phyloP scores from a whole-genome alignment of 2,797 vertebrate genomes.

The Lutjanus campechanus region DNA sequence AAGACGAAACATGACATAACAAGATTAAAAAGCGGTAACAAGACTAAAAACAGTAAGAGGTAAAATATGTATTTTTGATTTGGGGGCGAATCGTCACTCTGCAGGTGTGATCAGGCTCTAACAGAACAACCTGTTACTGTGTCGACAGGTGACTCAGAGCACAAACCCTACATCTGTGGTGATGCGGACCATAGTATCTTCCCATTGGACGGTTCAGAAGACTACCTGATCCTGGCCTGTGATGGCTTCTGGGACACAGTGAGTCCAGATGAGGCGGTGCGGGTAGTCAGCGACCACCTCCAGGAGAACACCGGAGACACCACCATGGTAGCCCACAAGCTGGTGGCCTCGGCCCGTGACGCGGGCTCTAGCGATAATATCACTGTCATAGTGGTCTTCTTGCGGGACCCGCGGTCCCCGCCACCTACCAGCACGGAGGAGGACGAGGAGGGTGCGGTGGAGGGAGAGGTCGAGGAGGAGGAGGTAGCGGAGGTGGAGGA shows the following conservation, averaged over 20 bases:
- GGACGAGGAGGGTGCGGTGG: conserved; percentile 78
- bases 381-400: conserved; percentile 98
- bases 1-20: no score
- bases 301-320: conserved; percentile 97
- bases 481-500: conserved; percentile 88
- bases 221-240: conserved; percentile 98
- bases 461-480: conserved; percentile 87
- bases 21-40: no score
- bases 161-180: conserved; percentile 98
- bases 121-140: conserved; percentile 30
- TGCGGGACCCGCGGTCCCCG: conserved; percentile 93
- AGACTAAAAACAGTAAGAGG: no score
- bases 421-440: conserved; percentile 79
- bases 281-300: conserved; percentile 96
- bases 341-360: conserved; percentile 97
- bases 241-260: conserved; percentile 99
- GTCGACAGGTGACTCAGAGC: conserved; percentile 93
- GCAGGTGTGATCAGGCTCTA: not conserved
- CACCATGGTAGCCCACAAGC: conserved; percentile 98
- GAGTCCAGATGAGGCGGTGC: conserved; percentile 95
- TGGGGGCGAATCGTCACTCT: not conserved
- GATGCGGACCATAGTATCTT: conserved; percentile 92
- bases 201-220: conserved; percentile 94
- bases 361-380: conserved; percentile 99
- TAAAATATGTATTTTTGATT: no score